Percentiles rank a stretch among this genome's conserved stretches.
These are phyloP conservation scores for Flexamia atlantica DNA, from an alignment of 2,888 invertebrate species.

Conservation along the genomic window DNA sequence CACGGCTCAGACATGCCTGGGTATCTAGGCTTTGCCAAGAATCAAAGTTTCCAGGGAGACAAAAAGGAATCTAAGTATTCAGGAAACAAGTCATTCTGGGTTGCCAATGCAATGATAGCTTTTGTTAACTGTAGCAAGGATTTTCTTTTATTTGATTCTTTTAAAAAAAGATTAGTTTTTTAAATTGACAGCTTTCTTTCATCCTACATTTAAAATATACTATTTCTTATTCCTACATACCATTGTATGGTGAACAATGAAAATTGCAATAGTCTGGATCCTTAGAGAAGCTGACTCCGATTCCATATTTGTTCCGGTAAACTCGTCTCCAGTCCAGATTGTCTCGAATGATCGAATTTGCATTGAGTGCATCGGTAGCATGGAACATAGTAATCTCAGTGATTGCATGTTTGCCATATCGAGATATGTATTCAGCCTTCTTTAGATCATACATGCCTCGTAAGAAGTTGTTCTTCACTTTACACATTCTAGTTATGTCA, in stretches of 20 bases:
- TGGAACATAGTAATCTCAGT: constrained; percentile 66
- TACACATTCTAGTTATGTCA: constrained; percentile 50
- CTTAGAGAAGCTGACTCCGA: constrained; percentile 66
- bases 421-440: constrained; percentile 63
- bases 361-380: constrained; percentile 62
- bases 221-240: too few species aligned
- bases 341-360: constrained; percentile 41
- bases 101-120: too few species aligned
- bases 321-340: constrained; percentile 66
- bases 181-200: too few species aligned
- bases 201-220: too few species aligned
- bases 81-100: too few species aligned
- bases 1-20: too few species aligned
- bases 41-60: too few species aligned
- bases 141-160: too few species aligned
- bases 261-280: constrained; percentile 61
- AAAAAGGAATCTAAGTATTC: too few species aligned
- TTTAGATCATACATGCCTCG: constrained; percentile 64
- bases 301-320: constrained; percentile 63
- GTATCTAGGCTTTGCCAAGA: too few species aligned
- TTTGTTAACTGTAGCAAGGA: too few species aligned
- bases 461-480: constrained; percentile 65
- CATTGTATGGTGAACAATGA: not conserved
- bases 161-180: too few species aligned
- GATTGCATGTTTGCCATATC: not conserved